Evolutionary conservation across 2,888 invertebrate genomes (phyloP), one percentile per base, ranked within the genome.

Genomic region (Uropetala carovei): DNA sequence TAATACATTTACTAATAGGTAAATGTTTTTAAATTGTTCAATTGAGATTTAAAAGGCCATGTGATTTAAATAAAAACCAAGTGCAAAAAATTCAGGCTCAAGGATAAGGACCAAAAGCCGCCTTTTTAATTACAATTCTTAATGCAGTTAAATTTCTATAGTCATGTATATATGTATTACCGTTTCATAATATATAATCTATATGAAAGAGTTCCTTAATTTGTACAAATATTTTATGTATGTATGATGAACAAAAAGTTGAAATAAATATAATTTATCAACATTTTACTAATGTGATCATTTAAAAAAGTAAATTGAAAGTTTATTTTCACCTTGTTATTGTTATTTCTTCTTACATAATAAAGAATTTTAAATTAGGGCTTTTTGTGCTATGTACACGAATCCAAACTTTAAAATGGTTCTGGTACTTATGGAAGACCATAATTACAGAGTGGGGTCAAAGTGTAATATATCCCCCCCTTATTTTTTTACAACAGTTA

Each of bases 181-280:
- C 22, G 22, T 30, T 83, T 57, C 83, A 83, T 83, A 83, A n/a
- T 7, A 27, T 86, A 22, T 30, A 16, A 89, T 43, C 64, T 56
- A 64, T 43, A 30, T 58, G 11, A 89, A 18, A 86, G 60, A 64
- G 68, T 68, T 89, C 64, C 89, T 64, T 64, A 64, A 64, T 60
- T 89, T 64, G n/a, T 64, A 89, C 60, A 89, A 64, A 89, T 30
- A 30, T 89, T 89, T 89, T 60, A 64, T 89, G 43, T 43, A 64
- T 89, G 64, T 64, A 64, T 60, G 16, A 86, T 89, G 64, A 89
- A 43, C 10, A n/a, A 58, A 86, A 60, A 0, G 43, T 4, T 89
- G 60, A 64, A 89, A 64, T 89, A 75, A 75, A 75, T 43, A 43
- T 43, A 43, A 43, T 43, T 43, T 43, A 43, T 43, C 43, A 43